These are phyloP conservation scores for Chunga burmeisteri DNA, from an alignment of 2,113 vertebrate genomes.

Conservation along the genomic window DNA sequence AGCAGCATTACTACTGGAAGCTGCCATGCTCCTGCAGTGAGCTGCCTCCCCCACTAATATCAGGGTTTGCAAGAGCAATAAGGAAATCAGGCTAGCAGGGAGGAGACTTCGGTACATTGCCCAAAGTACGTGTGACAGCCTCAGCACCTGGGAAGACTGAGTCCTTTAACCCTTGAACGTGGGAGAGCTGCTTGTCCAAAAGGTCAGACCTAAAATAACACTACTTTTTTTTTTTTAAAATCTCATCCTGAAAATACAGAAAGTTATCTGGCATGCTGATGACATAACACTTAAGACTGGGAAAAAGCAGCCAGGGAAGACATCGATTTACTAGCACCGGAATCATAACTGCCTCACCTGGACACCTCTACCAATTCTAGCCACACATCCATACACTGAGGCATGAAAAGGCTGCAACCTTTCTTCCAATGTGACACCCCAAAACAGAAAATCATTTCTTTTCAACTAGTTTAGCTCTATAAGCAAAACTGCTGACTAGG, in stretches of 20 bases:
- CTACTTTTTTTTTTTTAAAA: background rate
- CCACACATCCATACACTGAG: background rate
- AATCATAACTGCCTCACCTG: background rate
- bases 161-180: background rate
- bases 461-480: background rate
- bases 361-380: background rate
- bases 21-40: background rate
- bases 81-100: background rate
- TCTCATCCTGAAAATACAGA: background rate
- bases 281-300: background rate
- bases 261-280: background rate
- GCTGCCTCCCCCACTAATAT: background rate
- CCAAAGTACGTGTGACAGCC: background rate
- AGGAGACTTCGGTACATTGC: background rate
- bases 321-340: background rate
- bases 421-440: background rate
- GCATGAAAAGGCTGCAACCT: background rate
- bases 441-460: background rate
- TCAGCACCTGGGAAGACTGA: background rate
- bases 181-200: background rate
- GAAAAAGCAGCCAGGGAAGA: background rate
- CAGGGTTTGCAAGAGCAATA: background rate
- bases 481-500: background rate
- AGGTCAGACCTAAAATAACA: background rate
- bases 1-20: background rate